These are phyloP conservation scores for Hydrotaea diabolus DNA, from an alignment of 2,888 invertebrate genomes.

Conservation along the genomic window DNA sequence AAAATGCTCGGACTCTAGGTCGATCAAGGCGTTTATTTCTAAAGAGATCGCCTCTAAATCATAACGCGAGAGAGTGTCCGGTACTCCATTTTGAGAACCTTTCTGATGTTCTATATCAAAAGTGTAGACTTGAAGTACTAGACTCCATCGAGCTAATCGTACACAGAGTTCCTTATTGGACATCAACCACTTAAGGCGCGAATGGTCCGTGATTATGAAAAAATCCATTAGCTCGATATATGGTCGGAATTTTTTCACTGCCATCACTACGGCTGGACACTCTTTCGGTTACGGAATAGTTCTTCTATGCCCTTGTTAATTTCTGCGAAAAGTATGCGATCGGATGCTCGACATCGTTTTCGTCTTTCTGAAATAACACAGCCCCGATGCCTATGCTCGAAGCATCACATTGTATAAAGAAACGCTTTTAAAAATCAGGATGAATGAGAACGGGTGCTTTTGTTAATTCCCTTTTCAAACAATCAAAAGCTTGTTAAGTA, in stretches of 20 bases:
- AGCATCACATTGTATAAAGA: conserved; percentile 26
- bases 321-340: conserved; percentile 6
- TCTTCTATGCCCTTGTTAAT: conserved; percentile 30
- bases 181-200: too few species aligned
- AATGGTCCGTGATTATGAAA: background rate
- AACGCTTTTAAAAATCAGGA: conserved; percentile 12
- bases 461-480: background rate
- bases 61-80: conserved; percentile 46
- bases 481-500: too few species aligned
- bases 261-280: conserved; percentile 60
- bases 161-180: too few species aligned
- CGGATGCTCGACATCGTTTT: conserved; percentile 7
- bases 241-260: conserved; percentile 34
- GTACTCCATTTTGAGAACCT: conserved; percentile 46
- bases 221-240: conserved; percentile 30
- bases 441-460: background rate
- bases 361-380: conserved; percentile 26
- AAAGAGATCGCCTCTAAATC: background rate
- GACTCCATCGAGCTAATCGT: conserved; percentile 38
- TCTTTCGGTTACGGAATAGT: conserved; percentile 10
- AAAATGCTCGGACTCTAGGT: background rate
- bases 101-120: conserved; percentile 51
- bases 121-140: conserved; percentile 38
- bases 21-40: background rate
- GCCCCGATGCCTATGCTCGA: conserved; percentile 20